Evolutionary conservation across 2,797 vertebrate genomes (phyloP).

Genomic region (Karalla daura): DNA sequence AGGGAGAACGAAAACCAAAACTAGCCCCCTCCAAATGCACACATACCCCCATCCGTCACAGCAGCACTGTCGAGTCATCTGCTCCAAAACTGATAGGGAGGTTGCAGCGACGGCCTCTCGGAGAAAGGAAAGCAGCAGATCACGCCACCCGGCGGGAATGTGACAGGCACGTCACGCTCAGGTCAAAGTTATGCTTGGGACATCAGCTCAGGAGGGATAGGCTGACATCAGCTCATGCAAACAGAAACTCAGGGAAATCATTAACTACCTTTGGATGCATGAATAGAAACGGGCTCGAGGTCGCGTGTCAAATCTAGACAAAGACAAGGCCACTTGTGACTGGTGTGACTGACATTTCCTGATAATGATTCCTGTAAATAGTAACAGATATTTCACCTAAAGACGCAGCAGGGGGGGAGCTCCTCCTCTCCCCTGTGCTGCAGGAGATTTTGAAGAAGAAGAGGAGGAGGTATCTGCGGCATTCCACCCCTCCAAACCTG

Average conservation of each 20-base stretch:
- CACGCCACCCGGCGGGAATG: conserved; percentile 13
- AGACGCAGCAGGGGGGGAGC: not conserved
- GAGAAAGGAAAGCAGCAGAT: conserved; percentile 67
- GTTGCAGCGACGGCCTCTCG: conserved; percentile 1
- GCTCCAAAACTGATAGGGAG: conserved; percentile 24
- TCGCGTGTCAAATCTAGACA: conserved; percentile 5
- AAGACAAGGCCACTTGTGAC: not conserved
- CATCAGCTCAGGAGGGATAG: conserved; percentile 48
- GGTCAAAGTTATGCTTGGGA: conserved; percentile 39
- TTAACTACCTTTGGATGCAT: conserved; percentile 18
- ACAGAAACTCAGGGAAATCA: conserved; percentile 59
- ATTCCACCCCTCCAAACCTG: conserved; percentile 80
- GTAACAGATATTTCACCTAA: conserved; percentile 19
- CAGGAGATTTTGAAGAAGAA: conserved; percentile 37
- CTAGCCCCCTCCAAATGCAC: not conserved
- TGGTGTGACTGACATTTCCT: no score
- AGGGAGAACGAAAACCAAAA: conserved; percentile 55
- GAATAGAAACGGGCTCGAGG: conserved; percentile 23
- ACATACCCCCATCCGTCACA: conserved; percentile 20
- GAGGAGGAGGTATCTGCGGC: conserved; percentile 71
- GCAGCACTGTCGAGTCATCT: conserved; percentile 24
- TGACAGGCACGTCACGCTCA: conserved; percentile 1
- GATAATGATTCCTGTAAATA: conserved; percentile 3
- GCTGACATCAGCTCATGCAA: conserved; percentile 38
- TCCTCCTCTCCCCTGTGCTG: conserved; percentile 8